Evolutionary conservation across 1,140 invertebrate species (phyloP), one percentile per base, ranked within the genome.

Genomic region (Cotesia glomerata): DNA sequence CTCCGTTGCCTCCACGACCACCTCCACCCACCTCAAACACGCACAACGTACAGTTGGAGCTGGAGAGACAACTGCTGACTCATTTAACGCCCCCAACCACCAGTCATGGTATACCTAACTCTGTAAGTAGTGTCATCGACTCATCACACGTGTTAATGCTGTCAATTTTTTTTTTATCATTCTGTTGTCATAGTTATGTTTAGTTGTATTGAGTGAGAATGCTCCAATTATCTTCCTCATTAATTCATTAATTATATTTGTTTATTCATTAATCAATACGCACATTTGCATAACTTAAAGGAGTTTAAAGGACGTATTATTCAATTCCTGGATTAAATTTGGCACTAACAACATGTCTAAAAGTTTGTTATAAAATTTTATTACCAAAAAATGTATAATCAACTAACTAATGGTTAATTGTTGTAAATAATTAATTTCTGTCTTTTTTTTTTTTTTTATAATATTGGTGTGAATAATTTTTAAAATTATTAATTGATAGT

Each of bases 41-140:
- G 76, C 84, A 85, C 79, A 85, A 82, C 79, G 79, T 84, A 78
- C 83, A 82, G 80, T 79, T 80, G 83, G 83, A 83, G 82, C 78
- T 82, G 84, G 82, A 85, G 79, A 87, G 83, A 88, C 88, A 84
- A 84, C 87, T 83, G 85, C 83, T 84, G 89, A 89, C 85, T 88
- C 88, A 85, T 85, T 85, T 89, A 89, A 82, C 84, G 88, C 84
- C 88, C 81, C 83, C 86, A 74, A 83, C 81, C 80, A 79, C 81
- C 82, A 82, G 81, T 86, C 80, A 85, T 76, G 84, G 84, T 79
- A 83, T 86, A 84, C 85, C 83, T 83, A 85, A 85, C 81, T 86
- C 85, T 85, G 85, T 87, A 87, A 87, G 85, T 87, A 87, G 80
- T 79, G 78, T 84, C 82, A 83, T 83, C 74, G 69, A 73, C 66